Conservation (phyloP, 2,113 vertebrate genomes). For the Oryzias celebensis region DNA sequence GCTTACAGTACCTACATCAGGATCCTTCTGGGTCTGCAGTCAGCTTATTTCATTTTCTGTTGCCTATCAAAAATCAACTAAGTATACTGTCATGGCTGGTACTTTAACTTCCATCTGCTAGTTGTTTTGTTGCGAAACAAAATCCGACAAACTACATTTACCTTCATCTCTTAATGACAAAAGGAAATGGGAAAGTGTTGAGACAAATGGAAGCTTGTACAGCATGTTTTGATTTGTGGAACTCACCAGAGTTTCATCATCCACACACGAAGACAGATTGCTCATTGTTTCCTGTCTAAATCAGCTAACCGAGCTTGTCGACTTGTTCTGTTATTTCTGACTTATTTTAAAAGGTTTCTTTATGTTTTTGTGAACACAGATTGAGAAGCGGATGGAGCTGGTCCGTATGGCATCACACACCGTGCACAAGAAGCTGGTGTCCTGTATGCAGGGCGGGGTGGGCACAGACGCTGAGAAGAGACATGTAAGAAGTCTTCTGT, state of each 20-base stretch:
- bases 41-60: background rate
- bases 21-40: background rate
- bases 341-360: background rate
- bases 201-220: slow-evolving; percentile 1
- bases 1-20: no score
- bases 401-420: slow-evolving; percentile 89
- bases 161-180: slow-evolving; percentile 17
- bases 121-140: slow-evolving; percentile 4
- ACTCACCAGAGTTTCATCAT: slow-evolving; percentile 13
- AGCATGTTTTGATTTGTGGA: slow-evolving; percentile 37
- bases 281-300: slow-evolving; percentile 6
- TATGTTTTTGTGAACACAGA: slow-evolving; percentile 47
- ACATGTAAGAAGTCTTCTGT: slow-evolving; percentile 80
- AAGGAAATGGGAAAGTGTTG: slow-evolving; percentile 3
- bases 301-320: background rate
- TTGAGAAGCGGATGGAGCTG: slow-evolving; percentile 87
- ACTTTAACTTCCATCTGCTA: slow-evolving; percentile 22
- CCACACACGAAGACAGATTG: slow-evolving; percentile 12
- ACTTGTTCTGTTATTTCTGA: background rate
- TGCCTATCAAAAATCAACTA: no score
- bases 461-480: slow-evolving; percentile 88
- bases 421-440: slow-evolving; percentile 85
- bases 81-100: background rate
- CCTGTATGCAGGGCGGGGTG: slow-evolving; percentile 89
- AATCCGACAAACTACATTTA: slow-evolving; percentile 13